phyloP scores from a whole-genome alignment of 2,888 invertebrate genomes.

The Sepiola atlantica region DNA sequence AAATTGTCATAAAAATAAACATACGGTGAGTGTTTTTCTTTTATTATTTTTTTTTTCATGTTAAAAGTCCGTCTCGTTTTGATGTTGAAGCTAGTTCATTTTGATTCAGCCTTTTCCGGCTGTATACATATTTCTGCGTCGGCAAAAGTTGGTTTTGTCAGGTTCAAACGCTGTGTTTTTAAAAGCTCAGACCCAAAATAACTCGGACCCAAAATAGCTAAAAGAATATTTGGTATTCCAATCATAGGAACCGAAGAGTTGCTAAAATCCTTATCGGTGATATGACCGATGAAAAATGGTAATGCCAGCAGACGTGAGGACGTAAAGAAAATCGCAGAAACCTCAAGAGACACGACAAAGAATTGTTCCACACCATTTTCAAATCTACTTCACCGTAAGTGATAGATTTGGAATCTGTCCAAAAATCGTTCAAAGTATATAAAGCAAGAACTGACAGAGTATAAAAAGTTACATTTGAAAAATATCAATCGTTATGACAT shows the following conservation, averaged over 20 bases:
- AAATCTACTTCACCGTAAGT: background rate
- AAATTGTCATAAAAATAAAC: too few relatives aligned
- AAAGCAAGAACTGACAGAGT: background rate
- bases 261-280: background rate
- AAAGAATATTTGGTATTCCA: background rate
- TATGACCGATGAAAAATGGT: background rate
- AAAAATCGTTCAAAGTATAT: background rate
- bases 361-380: constrained; percentile 32
- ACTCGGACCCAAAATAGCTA: too few relatives aligned
- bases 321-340: background rate
- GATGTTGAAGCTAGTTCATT: too few relatives aligned
- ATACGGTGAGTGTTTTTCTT: too few relatives aligned
- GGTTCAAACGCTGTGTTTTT: too few relatives aligned
- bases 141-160: too few relatives aligned
- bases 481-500: background rate
- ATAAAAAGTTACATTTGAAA: constrained; percentile 2
- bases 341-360: background rate
- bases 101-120: too few relatives aligned
- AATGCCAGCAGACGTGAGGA: constrained; percentile 32
- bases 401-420: background rate
- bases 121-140: too few relatives aligned
- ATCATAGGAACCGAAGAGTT: background rate
- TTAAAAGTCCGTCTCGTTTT: too few relatives aligned
- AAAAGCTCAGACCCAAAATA: too few relatives aligned
- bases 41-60: too few relatives aligned